Evolutionary conservation across 1,140 invertebrate genomes (phyloP).

Genomic region (Drosophila sechellia): DNA sequence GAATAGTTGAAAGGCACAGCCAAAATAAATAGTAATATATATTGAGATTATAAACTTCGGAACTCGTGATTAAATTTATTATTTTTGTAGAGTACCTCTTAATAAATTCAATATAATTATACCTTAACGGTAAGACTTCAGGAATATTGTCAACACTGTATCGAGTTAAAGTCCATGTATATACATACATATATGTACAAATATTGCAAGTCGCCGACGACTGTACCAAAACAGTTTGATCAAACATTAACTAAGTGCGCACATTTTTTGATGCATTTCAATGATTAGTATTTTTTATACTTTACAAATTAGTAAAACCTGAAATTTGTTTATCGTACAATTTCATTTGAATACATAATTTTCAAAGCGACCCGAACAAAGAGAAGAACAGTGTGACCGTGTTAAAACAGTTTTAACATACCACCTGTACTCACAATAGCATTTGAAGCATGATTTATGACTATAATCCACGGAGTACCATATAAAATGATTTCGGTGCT

Average conservation of each 20-base stretch:
- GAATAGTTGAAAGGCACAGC: too few relatives aligned
- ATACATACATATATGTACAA: constrained; percentile 1
- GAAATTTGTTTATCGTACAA: background rate
- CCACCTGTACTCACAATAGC: background rate
- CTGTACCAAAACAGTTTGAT: background rate
- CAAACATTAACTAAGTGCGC: background rate
- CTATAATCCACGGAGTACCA: too few relatives aligned
- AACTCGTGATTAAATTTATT: background rate
- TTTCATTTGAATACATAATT: background rate
- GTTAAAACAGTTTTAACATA: background rate
- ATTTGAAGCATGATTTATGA: too few relatives aligned
- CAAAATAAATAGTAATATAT: background rate
- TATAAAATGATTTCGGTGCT: too few relatives aligned
- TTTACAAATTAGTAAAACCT: too few relatives aligned
- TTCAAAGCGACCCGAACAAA: background rate
- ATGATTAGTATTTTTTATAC: too few relatives aligned
- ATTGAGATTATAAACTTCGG: background rate
- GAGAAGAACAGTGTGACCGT: background rate
- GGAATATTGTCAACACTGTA: constrained; percentile 1
- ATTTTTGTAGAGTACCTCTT: too few relatives aligned
- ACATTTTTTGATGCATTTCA: too few relatives aligned
- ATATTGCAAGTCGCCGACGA: background rate
- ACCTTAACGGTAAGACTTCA: background rate
- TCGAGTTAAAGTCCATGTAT: background rate
- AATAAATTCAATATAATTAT: background rate